Evolutionary conservation across 2,888 invertebrate genomes (phyloP).

Genomic region (Mythimna pallens): DNA sequence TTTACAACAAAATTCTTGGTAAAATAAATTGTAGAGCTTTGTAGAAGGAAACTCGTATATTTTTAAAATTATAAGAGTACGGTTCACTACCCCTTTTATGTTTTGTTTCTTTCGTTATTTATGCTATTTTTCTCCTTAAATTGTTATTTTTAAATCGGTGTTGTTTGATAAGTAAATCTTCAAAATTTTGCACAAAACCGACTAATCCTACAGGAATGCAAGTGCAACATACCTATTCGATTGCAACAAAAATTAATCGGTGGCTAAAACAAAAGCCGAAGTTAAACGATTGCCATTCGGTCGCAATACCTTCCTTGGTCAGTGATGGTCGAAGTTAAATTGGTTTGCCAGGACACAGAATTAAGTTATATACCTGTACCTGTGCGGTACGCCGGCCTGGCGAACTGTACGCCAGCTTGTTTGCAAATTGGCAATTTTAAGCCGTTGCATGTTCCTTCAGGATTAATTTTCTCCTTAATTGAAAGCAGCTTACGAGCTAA

Average conservation of each 20-base stretch:
- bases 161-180: neutral
- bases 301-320: conserved; percentile 70
- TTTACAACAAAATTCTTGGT: conserved; percentile 22
- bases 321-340: conserved; percentile 78
- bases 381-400: conserved; percentile 48
- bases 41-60: conserved; percentile 5
- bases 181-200: neutral
- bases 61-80: conserved; percentile 1
- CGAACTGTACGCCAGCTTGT: conserved; percentile 53
- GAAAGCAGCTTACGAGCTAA: conserved; percentile 33
- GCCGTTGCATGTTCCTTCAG: conserved; percentile 42
- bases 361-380: conserved; percentile 70
- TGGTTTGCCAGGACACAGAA: conserved; percentile 75
- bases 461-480: conserved; percentile 55
- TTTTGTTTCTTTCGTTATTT: neutral
- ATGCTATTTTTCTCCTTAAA: neutral
- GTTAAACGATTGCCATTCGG: conserved; percentile 64
- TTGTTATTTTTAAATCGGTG: neutral
- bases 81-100: conserved; percentile 2
- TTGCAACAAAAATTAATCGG: conserved; percentile 22
- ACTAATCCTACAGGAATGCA: neutral
- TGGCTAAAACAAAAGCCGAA: conserved; percentile 42
- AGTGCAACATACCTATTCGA: neutral
- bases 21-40: conserved; percentile 42
- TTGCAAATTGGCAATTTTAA: conserved; percentile 63